Conservation (phyloP, 2,797 vertebrate genomes). For the Sebastes iracundus region DNA sequence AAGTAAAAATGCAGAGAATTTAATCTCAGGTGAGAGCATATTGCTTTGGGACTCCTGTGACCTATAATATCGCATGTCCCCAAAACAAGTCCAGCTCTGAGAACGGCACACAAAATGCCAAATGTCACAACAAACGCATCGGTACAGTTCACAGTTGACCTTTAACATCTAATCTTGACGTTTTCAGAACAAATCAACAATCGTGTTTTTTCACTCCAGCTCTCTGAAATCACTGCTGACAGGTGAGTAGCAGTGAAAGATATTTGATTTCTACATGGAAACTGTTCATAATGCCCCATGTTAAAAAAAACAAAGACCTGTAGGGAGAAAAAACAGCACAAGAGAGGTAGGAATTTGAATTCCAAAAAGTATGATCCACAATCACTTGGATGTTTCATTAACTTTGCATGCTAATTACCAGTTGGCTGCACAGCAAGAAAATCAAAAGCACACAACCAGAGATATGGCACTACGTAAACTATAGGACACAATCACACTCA, state of each 20-base stretch:
- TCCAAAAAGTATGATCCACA: slow-evolving; percentile 49
- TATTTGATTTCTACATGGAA: slow-evolving; percentile 20
- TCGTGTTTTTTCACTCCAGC: slow-evolving; percentile 21
- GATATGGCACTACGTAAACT: slow-evolving; percentile 61
- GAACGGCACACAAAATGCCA: slow-evolving; percentile 60
- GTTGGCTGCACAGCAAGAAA: slow-evolving; percentile 57
- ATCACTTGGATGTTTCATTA: slow-evolving; percentile 39
- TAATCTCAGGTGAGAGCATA: slow-evolving; percentile 37
- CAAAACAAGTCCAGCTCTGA: slow-evolving; percentile 51
- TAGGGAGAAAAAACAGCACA: slow-evolving; percentile 33
- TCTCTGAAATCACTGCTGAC: slow-evolving; percentile 28
- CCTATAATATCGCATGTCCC: slow-evolving; percentile 39
- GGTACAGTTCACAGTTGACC: slow-evolving; percentile 33
- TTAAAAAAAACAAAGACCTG: slow-evolving; percentile 41
- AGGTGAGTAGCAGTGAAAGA: slow-evolving; percentile 18
- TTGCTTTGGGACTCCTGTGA: slow-evolving; percentile 61
- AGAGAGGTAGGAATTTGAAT: slow-evolving; percentile 66
- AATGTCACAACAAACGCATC: slow-evolving; percentile 35
- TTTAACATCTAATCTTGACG: slow-evolving; percentile 51
- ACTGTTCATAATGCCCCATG: slow-evolving; percentile 62
- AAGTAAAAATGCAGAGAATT: slow-evolving; percentile 29
- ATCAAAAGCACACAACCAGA: slow-evolving; percentile 51
- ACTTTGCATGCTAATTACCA: slow-evolving; percentile 70
- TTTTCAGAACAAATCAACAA: slow-evolving; percentile 43
- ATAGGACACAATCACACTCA: slow-evolving; percentile 50